Evolutionary conservation across 2,113 vertebrate species (phyloP), one percentile per base, ranked within the genome.

Genomic region (Chionomys nivalis): DNA sequence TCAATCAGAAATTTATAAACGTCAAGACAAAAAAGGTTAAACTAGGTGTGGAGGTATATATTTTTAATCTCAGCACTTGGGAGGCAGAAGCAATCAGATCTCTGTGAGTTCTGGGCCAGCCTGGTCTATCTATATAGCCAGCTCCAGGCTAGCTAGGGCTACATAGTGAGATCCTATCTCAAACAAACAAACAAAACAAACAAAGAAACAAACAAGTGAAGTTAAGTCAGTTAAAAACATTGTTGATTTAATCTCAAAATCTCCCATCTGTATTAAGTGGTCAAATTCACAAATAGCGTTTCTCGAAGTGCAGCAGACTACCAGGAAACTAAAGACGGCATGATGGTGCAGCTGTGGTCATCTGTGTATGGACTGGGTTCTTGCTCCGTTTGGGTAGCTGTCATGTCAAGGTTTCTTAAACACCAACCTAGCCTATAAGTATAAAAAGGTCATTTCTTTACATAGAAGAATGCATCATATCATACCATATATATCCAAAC

Each of bases 211-310:
- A 83, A 28, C 13, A 79, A 11, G 4, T 33, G 9, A 79, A 19
- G 17, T 52, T 36, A 79, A 79, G 52, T 82, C n/a, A 94, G 28
- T 91, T 91, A 82, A 89, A 33, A 87, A 87, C 14, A 70, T 78
- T 93, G 61, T 91, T 95, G 94, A 94, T 78, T 97, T 93, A 96
- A 96, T 78, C 1, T 94, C 42, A 26, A 93, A 91, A 92, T 82
- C 61, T 94, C 82, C 61, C 55, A 79, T 68, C 28, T 90, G 61
- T 70, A 88, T 70, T 81, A 72, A 91, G 68, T 42, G 75, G 65
- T 86, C 85, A 94, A 65, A 88, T 93, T 97, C 70, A 94, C 86
- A 88, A 87, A 39, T 39, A 94, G 85, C 78, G 68, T n/a, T 73
- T 93, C 93, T 86, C 31, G 14, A 82, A 90, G 89, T 92, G 90